Evolutionary conservation across 2,888 invertebrate genomes (phyloP).

Genomic region (Cheilosia soror): DNA sequence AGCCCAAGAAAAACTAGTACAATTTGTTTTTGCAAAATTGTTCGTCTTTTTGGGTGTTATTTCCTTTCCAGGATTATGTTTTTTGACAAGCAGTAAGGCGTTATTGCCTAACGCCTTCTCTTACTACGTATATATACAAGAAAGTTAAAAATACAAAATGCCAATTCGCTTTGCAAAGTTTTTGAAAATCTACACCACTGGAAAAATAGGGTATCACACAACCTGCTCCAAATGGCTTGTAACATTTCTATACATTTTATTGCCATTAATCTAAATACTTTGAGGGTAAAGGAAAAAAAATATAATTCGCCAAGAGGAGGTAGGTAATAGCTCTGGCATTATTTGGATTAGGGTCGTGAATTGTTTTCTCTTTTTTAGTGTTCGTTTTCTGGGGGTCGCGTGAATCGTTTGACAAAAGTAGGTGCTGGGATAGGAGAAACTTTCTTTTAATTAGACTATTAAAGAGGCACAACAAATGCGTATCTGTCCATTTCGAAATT

Average conservation of each 20-base stretch:
- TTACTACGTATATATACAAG: too few relatives aligned
- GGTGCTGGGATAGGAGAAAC: not conserved
- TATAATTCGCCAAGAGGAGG: conserved; percentile 20
- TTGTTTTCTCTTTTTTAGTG: conserved; percentile 28
- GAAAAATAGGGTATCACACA: not conserved
- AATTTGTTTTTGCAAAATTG: too few relatives aligned
- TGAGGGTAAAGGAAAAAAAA: conserved; percentile 35
- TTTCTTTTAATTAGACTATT: conserved; percentile 42
- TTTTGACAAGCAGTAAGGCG: too few relatives aligned
- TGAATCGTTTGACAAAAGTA: conserved; percentile 29
- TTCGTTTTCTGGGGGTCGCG: conserved; percentile 4
- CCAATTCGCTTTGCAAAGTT: not conserved
- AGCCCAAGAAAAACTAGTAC: too few relatives aligned
- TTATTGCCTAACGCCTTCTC: too few relatives aligned
- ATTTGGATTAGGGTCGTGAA: conserved; percentile 45
- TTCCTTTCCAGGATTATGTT: too few relatives aligned
- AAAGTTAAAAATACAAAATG: not conserved
- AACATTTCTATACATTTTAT: not conserved
- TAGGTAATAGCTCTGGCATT: conserved; percentile 11
- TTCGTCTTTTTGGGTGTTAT: too few relatives aligned
- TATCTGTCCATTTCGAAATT: conserved; percentile 6
- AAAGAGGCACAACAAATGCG: conserved; percentile 33
- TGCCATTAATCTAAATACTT: conserved; percentile 46
- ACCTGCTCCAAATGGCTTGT: not conserved
- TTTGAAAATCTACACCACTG: too few relatives aligned